These are phyloP conservation scores for Punctoribates punctum DNA, from an alignment of 2,888 invertebrate genomes.

Conservation along the genomic window DNA sequence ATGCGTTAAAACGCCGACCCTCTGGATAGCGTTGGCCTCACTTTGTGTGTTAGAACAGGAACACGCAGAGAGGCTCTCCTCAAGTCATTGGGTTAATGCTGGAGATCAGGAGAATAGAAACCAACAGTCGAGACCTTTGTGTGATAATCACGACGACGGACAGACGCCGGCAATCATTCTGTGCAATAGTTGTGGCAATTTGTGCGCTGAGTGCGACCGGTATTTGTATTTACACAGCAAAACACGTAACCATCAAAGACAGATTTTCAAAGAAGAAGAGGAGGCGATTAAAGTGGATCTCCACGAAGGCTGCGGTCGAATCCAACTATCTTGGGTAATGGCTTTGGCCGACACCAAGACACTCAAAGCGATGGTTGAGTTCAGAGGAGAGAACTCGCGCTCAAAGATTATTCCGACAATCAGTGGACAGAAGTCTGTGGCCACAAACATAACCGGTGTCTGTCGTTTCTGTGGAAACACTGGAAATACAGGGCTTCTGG, in stretches of 20 bases:
- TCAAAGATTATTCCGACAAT: conserved; percentile 11
- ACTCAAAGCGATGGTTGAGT: conserved; percentile 74
- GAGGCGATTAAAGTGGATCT: conserved; percentile 92
- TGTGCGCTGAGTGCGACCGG: conserved; percentile 94
- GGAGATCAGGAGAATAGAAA: conserved; percentile 54
- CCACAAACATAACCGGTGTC: conserved; percentile 59
- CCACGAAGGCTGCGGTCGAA: conserved; percentile 91
- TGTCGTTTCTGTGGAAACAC: conserved; percentile 89
- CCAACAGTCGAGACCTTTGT: conserved; percentile 28
- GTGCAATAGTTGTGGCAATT: conserved; percentile 82
- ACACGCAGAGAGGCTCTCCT: conserved; percentile 75
- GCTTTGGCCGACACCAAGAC: conserved; percentile 89
- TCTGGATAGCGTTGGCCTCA: conserved; percentile 87
- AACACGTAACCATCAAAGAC: conserved; percentile 77
- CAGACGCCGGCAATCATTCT: conserved; percentile 86
- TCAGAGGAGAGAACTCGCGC: conserved; percentile 62
- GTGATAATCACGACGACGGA: conserved; percentile 90
- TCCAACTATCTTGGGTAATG: conserved; percentile 90
- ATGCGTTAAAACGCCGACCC: conserved; percentile 74
- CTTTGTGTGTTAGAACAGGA: conserved; percentile 87
- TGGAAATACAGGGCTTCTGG: conserved; percentile 73
- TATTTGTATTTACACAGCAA: conserved; percentile 86
- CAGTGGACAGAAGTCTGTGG: background rate
- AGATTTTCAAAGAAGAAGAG: conserved; percentile 93
- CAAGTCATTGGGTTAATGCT: conserved; percentile 70